Evolutionary conservation across 2,113 vertebrate species (phyloP).

Genomic region (Nesogale talazaci): DNA sequence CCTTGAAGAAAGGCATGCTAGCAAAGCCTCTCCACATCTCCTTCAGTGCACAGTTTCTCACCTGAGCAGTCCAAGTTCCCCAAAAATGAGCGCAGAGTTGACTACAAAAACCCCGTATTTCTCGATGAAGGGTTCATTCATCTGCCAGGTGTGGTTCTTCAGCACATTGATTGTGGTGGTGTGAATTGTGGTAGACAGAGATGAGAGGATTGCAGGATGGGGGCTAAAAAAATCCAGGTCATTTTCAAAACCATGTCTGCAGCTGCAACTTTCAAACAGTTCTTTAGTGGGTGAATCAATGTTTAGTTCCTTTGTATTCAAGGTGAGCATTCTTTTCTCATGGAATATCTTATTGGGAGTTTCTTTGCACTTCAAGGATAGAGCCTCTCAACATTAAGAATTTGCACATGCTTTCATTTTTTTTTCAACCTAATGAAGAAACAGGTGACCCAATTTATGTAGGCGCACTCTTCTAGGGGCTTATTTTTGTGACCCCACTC

Average conservation of each 20-base stretch:
- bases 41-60: not conserved
- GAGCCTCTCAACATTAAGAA: constrained; percentile 66
- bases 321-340: constrained; percentile 54
- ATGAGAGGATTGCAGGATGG: too few relatives aligned
- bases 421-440: not conserved
- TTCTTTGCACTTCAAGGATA: constrained; percentile 55
- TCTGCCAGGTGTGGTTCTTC: not conserved
- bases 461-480: constrained; percentile 6
- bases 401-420: constrained; percentile 12
- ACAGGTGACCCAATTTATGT: not conserved
- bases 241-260: constrained; percentile 49
- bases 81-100: not conserved
- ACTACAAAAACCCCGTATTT: constrained; percentile 7
- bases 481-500: fast-evolving
- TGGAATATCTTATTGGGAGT: not conserved
- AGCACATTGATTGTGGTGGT: not conserved
- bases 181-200: not conserved
- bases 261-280: constrained; percentile 26
- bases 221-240: not conserved
- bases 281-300: not conserved
- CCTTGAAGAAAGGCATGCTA: not conserved
- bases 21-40: not conserved
- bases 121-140: constrained; percentile 4
- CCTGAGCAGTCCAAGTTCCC: not conserved
- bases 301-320: constrained; percentile 22